These are phyloP conservation scores for Macrobrachium rosenbergii DNA, from an alignment of 1,140 invertebrate species.

Conservation along the genomic window DNA sequence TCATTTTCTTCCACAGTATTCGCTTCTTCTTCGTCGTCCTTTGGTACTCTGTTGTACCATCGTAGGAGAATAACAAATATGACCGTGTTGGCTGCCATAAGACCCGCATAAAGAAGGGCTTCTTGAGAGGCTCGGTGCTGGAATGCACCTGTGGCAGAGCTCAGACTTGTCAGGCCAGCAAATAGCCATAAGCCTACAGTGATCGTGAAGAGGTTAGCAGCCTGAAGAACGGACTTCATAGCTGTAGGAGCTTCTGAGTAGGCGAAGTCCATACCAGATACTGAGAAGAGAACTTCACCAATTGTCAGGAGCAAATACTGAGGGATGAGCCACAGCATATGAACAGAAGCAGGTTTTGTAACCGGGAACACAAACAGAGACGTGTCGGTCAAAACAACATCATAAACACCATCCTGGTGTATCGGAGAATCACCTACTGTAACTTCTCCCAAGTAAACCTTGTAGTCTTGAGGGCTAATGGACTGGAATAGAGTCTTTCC, in stretches of 20 bases:
- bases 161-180: conserved; percentile 88
- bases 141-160: conserved; percentile 80
- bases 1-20: background rate
- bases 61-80: conserved; percentile 83
- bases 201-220: conserved; percentile 88
- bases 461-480: conserved; percentile 49
- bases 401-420: conserved; percentile 60
- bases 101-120: conserved; percentile 87
- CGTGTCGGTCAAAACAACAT: conserved; percentile 26
- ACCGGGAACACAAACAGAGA: conserved; percentile 68
- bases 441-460: conserved; percentile 8
- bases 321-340: conserved; percentile 86
- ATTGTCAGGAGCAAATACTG: conserved; percentile 89
- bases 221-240: conserved; percentile 93
- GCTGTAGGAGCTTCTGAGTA: conserved; percentile 87
- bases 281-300: conserved; percentile 88
- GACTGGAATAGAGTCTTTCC: conserved; percentile 19
- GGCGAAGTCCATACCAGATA: conserved; percentile 92
- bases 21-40: conserved; percentile 17
- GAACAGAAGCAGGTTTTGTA: conserved; percentile 79
- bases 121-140: conserved; percentile 81
- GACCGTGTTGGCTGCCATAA: conserved; percentile 87
- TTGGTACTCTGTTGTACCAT: conserved; percentile 70
- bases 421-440: conserved; percentile 40
- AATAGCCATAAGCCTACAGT: conserved; percentile 79